A percentile compares a stretch with the other conserved stretches of the same genome.
Evolutionary conservation across 2,888 invertebrate species (phyloP).

Genomic region (Portevinia maculata): DNA sequence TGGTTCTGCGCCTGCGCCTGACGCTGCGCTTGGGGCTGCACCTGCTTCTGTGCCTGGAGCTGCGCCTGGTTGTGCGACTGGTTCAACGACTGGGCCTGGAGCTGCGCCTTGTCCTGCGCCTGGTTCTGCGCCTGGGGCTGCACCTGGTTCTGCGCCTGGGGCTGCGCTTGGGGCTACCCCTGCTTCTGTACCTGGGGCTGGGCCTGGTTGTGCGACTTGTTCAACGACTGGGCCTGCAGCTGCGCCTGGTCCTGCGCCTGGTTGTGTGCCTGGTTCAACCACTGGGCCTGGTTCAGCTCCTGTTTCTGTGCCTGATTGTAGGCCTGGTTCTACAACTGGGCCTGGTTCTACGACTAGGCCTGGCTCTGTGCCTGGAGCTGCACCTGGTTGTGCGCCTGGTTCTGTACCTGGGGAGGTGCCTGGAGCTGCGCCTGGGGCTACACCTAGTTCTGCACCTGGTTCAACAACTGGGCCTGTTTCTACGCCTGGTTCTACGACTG

Average conservation of each 20-base stretch:
- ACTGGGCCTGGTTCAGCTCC: neutral
- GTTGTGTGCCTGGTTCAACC: too few species aligned
- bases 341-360: neutral
- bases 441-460: slow-evolving; percentile 1
- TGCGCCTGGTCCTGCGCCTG: slow-evolving; percentile 7
- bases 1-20: too few species aligned
- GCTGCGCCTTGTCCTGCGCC: neutral
- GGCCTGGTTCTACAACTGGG: slow-evolving; percentile 5
- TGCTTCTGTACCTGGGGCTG: slow-evolving; percentile 2
- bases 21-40: too few species aligned
- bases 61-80: neutral
- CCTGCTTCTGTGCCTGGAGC: too few species aligned
- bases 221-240: slow-evolving; percentile 3
- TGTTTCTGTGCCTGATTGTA: neutral
- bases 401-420: slow-evolving; percentile 1
- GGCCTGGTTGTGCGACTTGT: slow-evolving; percentile 2
- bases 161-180: neutral
- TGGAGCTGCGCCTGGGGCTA: slow-evolving; percentile 10
- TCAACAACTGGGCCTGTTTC: neutral
- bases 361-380: neutral
- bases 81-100: slow-evolving; percentile 1
- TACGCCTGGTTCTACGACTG: slow-evolving; percentile 3
- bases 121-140: slow-evolving; percentile 7
- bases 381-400: neutral
- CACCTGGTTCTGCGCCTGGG: slow-evolving; percentile 7